Base-by-base conservation (phyloP, 1,140 invertebrate species). In the Drosophila baimaii region DNA sequence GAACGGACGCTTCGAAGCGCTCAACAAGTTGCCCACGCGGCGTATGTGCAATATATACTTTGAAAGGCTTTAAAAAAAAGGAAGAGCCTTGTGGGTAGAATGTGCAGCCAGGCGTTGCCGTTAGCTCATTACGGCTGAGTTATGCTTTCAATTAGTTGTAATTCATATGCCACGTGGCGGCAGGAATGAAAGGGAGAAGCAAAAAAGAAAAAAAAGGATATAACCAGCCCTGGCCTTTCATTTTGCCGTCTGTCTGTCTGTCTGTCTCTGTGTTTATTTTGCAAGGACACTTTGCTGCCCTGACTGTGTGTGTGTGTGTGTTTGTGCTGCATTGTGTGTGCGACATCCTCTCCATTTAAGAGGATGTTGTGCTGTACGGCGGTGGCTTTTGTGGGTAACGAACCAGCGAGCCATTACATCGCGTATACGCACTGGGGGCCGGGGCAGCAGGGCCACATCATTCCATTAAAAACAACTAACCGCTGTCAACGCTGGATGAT, bases 111-210 rank as follows among this genome's bases (percentile, higher is more conserved):
- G 58, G 62, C 71, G 51, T 44, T 23, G 59, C 54, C 49, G 62
- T 59, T 47, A 64, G 68, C 83, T 80, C 84, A 83, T 88, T 83
- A 89, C 41, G 56, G 61, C 79, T 89, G 79, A 89, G 77, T 89
- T 89, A 89, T 88, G 79, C 76, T 80, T 88, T 88, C 80, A 88
- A 88, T 88, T 89, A 86, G 84, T 88, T 83, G 71, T 65, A 81
- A 86, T 85, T 88, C 83, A 85, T 81, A 78, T 52, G 82, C 57
- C 64, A 81, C 56, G 69, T 63, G 71, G 62, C 65, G 49, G 39
- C 21, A 46, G 12, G 12, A 54, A 12, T 54, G 51, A 65, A 68
- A 25, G 49, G 33, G 15, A 23, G 12, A 29, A 25, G 31, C 7
- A 23, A 65, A 54, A 41, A 37, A 51, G 55, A 39, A 51, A 58